Conservation (phyloP, 2,113 vertebrate genomes). For the Hippolais icterina region DNA sequence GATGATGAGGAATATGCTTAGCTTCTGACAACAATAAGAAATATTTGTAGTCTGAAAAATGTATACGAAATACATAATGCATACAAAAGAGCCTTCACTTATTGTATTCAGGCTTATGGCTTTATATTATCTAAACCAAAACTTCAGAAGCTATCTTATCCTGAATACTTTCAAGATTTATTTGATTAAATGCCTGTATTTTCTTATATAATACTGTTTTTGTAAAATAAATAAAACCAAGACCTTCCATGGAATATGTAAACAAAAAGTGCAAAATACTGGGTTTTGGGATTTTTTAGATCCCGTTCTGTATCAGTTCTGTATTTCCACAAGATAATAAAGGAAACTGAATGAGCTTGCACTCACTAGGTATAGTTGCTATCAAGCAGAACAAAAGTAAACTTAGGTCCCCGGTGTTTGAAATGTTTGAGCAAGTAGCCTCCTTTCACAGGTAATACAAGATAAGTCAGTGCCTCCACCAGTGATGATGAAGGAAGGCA, state of each 20-base stretch:
- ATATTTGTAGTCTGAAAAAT: neutral
- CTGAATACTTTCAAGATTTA: neutral
- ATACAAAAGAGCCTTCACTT: neutral
- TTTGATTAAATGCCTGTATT: neutral
- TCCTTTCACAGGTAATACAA: neutral
- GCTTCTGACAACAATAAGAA: neutral
- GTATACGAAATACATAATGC: neutral
- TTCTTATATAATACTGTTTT: neutral
- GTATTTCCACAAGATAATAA: neutral
- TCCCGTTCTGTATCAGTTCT: neutral
- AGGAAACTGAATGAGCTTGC: neutral
- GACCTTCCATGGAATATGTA: neutral
- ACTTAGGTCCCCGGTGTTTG: neutral
- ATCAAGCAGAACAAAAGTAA: neutral
- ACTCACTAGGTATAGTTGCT: neutral
- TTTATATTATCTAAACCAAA: neutral
- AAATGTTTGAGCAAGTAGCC: neutral
- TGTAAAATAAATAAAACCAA: neutral
- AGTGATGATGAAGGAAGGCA: neutral
- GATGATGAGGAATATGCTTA: neutral
- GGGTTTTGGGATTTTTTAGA: neutral
- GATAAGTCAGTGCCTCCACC: fast-evolving
- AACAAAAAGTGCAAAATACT: neutral
- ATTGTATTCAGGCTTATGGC: neutral
- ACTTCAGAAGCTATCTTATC: neutral